Evolutionary conservation across 2,797 vertebrate genomes (phyloP), one percentile per base, ranked within the genome.

Genomic region (Myotis planiceps): DNA sequence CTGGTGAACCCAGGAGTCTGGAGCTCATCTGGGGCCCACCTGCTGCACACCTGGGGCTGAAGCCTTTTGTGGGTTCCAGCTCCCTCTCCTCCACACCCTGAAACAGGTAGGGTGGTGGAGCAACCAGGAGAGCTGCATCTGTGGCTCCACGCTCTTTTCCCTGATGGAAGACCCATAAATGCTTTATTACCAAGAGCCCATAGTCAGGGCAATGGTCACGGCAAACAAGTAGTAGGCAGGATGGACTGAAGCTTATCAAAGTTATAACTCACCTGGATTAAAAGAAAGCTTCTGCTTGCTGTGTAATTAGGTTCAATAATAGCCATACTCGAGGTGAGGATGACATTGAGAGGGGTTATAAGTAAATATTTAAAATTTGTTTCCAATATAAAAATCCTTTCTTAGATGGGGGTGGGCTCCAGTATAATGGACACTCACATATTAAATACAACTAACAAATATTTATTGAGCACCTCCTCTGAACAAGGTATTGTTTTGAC

Each of bases 21-120:
- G 39, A 29, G n/a, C 90, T 98, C 95, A 97, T 95, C 92, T 96
- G 96, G 83, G 1, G 2, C 95, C 92, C 96, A 97, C 84, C 94
- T 97, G 83, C 95, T 32, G 92, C 85, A 60, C 90, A 96, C 74
- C 72, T 80, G 29, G 79, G 69, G 27, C n/a, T 71, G 10, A 86
- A 53, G 37, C 53, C 88, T 90, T 90, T 90, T 96, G 88, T 92
- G 80, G 69, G 39, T 63, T 81, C 72, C 58, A 63, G 71, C 13
- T 96, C 63, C 14, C 42, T 90, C 27, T 60, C 79, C 76, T 51
- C 85, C 85, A 92, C 92, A 85, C 90, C 58, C 95, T 80, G 87
- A 79, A 90, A 85, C 32, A 55, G 86, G 47, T 5, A 85, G 85
- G 69, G 79, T 34, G 27, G 65, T 39, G 45, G 16, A 65, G 65